Conservation (phyloP, 92 coral and sea anemone genomes). For the Zoanthus gigantus region DNA sequence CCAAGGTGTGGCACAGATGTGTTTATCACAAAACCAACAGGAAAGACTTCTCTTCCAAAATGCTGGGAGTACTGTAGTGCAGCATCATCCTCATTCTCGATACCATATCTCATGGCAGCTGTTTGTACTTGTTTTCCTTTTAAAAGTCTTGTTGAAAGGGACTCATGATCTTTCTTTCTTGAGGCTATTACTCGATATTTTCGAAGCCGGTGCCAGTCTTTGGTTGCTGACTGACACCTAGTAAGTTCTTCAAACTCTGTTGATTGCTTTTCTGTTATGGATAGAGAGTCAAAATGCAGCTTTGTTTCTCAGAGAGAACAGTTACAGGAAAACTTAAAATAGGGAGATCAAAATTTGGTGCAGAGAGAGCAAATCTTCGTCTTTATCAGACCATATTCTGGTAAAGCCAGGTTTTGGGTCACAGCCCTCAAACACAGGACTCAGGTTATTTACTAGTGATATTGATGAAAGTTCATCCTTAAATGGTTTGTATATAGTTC, state of each 20-base stretch:
- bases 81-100: conserved; percentile 61
- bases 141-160: conserved; percentile 12
- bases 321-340: conserved; percentile 25
- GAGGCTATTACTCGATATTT: conserved; percentile 44
- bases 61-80: conserved; percentile 45
- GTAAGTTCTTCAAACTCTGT: conserved; percentile 48
- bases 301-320: conserved; percentile 54
- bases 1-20: conserved; percentile 68
- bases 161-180: conserved; percentile 32
- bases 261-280: conserved; percentile 11
- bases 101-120: conserved; percentile 70
- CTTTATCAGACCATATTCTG: conserved; percentile 62
- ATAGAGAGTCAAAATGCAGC: conserved; percentile 33
- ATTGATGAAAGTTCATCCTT: conserved; percentile 40
- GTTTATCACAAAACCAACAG: conserved; percentile 60
- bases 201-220: conserved; percentile 53
- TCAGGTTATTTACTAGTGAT: conserved; percentile 34
- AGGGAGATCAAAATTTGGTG: conserved; percentile 50
- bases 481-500: conserved; percentile 57
- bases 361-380: conserved; percentile 52
- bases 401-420: conserved; percentile 58
- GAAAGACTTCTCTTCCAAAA: conserved; percentile 44
- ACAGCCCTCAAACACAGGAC: conserved; percentile 44
- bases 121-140: conserved; percentile 44
- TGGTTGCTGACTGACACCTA: conserved; percentile 48